A percentile compares a stretch with the other conserved stretches of the same genome.
These are phyloP conservation scores for Acanthopleura granulata DNA, from an alignment of 2,888 invertebrate species.

Conservation along the genomic window DNA sequence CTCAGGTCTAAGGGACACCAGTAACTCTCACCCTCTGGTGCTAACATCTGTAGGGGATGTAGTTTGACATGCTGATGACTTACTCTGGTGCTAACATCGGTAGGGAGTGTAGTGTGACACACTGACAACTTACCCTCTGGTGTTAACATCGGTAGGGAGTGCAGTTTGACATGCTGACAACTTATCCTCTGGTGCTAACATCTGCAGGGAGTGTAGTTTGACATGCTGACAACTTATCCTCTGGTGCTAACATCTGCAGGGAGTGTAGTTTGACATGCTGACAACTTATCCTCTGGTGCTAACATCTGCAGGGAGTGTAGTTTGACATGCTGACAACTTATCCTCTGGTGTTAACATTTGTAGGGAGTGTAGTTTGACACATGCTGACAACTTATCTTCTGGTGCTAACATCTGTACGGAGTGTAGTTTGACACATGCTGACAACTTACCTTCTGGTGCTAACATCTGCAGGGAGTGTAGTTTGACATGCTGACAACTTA, in stretches of 20 bases:
- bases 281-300: constrained; percentile 54
- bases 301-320: constrained; percentile 85
- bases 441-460: constrained; percentile 54
- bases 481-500: constrained; percentile 76
- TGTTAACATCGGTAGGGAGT: too few species aligned
- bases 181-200: constrained; percentile 61
- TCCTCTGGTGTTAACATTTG: constrained; percentile 61
- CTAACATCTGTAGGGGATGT: too few species aligned
- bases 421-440: too few species aligned
- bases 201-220: constrained; percentile 89
- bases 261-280: constrained; percentile 91
- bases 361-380: constrained; percentile 94
- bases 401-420: too few species aligned
- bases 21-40: too few species aligned
- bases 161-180: background rate
- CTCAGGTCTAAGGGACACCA: too few species aligned
- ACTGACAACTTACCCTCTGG: too few species aligned
- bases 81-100: constrained; percentile 59
- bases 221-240: constrained; percentile 72
- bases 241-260: constrained; percentile 71
- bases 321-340: constrained; percentile 76
- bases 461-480: constrained; percentile 85
- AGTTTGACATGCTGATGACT: background rate
- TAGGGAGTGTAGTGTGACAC: constrained; percentile 95
- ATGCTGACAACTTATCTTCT: too few species aligned